Evolutionary conservation across 2,888 invertebrate genomes (phyloP).

Genomic region (Eupithecia insigniata): DNA sequence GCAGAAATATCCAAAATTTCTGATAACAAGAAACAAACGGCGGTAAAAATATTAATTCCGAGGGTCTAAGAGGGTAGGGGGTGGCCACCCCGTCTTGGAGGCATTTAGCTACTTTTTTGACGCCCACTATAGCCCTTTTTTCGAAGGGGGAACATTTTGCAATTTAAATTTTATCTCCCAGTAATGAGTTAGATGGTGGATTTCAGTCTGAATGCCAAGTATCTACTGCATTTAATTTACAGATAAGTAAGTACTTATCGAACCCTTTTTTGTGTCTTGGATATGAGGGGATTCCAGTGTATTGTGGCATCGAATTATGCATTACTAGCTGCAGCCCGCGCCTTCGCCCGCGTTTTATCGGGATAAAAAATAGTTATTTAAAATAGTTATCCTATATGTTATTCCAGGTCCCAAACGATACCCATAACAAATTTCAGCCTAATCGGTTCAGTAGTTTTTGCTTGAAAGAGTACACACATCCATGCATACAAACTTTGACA

Average conservation of each 20-base stretch:
- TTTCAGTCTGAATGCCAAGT: slow-evolving; percentile 46
- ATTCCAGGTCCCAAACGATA: no score
- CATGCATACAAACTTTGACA: no score
- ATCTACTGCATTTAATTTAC: slow-evolving; percentile 39
- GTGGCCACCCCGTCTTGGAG: slow-evolving; percentile 51
- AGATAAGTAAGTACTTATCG: slow-evolving; percentile 39
- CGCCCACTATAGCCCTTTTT: slow-evolving; percentile 76
- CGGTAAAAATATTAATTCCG: slow-evolving; percentile 72
- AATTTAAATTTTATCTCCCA: slow-evolving; percentile 81
- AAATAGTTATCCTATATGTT: no score
- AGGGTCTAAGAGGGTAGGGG: slow-evolving; percentile 47
- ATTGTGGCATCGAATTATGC: background rate
- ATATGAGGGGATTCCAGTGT: slow-evolving; percentile 24
- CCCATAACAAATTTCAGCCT: no score
- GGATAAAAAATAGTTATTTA: no score
- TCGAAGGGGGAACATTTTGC: slow-evolving; percentile 72
- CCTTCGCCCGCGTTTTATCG: no score
- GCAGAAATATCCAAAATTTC: slow-evolving; percentile 52
- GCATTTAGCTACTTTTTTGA: slow-evolving; percentile 69
- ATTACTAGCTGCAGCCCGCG: no score
- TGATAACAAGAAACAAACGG: slow-evolving; percentile 64
- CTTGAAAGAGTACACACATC: no score
- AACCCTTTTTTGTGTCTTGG: slow-evolving; percentile 25
- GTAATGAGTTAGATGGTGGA: slow-evolving; percentile 69
- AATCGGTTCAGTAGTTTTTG: no score